Base-by-base conservation (phyloP, 2,888 invertebrate species). In the Boloria euphrosyne region DNA sequence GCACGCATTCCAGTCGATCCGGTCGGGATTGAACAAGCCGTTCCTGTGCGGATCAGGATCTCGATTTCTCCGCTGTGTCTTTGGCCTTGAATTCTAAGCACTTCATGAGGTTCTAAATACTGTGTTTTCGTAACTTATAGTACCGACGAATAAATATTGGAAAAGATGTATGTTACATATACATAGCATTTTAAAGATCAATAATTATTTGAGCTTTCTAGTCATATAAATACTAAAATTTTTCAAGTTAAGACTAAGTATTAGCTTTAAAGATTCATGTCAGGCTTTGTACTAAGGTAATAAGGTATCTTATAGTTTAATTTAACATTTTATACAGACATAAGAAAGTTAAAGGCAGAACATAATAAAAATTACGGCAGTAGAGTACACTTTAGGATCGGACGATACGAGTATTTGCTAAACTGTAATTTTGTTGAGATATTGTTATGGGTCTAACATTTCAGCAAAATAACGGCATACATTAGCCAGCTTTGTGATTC, bases 1-100 rank as follows among this genome's bases (percentile, higher is more conserved):
- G 90, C 92, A 90, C 87, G 84, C 90, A 91, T 92, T 91, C 91
- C 89, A 81, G 84, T 73, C 82, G 10, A 83, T 81, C 80, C 77
- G 74, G 80, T 78, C 84, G 83, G 85, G 88, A 87, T 83, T 80
- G 84, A 83, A 85, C 83, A 85, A 84, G 84, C 82, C 84, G 83
- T 85, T 86, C 89, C 88, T 73, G 75, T 69, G 71, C 80, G 80
- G 81, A 79, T 82, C 84, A 84, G 87, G 87, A 86, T 84, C 85
- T 82, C 80, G 83, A 81, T 84, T 84, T 81, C 77, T 83, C 78
- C 80, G 78, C 79, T 78, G 76, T 77, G 78, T 78, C 73, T 73
- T 76, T 84, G 84, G 79, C 90, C 90, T 89, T 90, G 89, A 85
- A 85, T 53, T 60, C 18, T 61, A 53, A 68, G 14, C 51, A 17